Evolutionary conservation across 2,797 vertebrate species (phyloP).

Genomic region (Sphenopsis melanotis): DNA sequence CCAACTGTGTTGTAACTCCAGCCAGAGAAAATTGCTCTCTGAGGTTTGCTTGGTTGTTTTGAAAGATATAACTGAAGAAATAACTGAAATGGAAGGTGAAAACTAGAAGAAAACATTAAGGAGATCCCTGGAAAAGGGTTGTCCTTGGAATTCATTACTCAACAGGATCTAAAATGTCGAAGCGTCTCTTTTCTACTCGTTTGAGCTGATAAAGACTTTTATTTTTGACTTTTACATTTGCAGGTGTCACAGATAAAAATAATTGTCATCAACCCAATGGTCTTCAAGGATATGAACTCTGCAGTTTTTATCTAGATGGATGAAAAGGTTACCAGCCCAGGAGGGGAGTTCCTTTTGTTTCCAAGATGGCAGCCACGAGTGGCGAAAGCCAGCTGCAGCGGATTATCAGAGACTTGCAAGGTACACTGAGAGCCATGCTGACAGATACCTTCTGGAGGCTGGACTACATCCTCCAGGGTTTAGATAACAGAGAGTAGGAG

Average conservation of each 20-base stretch:
- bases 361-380: conserved; percentile 80
- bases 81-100: background rate
- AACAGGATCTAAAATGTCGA: background rate
- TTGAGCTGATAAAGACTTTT: background rate
- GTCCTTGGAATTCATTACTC: background rate
- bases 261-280: background rate
- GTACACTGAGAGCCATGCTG: conserved; percentile 69
- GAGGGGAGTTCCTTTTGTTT: background rate
- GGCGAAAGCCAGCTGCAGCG: conserved; percentile 91
- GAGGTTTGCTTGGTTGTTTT: background rate
- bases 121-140: background rate
- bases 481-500: background rate
- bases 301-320: background rate
- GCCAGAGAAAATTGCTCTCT: background rate
- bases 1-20: background rate
- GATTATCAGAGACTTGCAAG: conserved; percentile 92
- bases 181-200: background rate
- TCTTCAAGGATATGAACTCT: background rate
- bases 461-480: background rate
- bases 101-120: background rate
- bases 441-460: background rate
- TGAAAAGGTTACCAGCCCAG: background rate
- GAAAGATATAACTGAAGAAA: background rate
- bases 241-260: conserved; percentile 34
- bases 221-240: background rate